phyloP scores from a whole-genome alignment of 2,888 invertebrate species.

The Tenthredo mesomela region DNA sequence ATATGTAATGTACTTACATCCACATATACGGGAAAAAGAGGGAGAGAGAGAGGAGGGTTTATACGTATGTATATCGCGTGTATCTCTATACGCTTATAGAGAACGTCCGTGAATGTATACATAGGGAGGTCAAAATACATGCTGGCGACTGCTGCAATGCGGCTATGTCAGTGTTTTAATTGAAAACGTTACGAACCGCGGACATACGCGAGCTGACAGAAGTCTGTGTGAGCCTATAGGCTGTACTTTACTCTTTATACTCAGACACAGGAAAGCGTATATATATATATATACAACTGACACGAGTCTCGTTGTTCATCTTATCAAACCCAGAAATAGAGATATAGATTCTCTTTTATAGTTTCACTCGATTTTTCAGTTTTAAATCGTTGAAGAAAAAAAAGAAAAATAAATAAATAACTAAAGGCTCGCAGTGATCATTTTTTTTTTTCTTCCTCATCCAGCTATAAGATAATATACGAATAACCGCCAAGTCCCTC shows the following conservation, averaged over 20 bases:
- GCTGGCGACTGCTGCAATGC: slow-evolving; percentile 68
- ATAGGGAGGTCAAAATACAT: slow-evolving; percentile 55
- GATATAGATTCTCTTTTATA: background rate
- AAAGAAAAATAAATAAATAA: no score
- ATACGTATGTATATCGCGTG: background rate
- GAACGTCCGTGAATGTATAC: slow-evolving; percentile 2
- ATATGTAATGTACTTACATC: slow-evolving; percentile 3
- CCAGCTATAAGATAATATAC: background rate
- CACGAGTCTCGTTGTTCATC: no score
- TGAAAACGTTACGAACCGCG: slow-evolving; percentile 54
- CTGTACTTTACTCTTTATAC: background rate
- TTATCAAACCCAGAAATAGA: background rate
- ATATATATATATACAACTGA: background rate
- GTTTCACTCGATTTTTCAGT: background rate
- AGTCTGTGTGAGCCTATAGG: background rate
- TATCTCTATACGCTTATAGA: slow-evolving; percentile 22
- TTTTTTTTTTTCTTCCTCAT: background rate
- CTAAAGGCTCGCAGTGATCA: background rate
- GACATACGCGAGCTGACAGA: background rate
- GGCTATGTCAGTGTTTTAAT: slow-evolving; percentile 70
- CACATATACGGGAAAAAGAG: background rate
- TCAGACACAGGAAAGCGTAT: background rate
- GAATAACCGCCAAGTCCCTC: background rate
- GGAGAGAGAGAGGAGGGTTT: background rate
- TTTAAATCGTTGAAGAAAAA: background rate